A percentile compares a stretch with the other conserved stretches of the same genome.
Evolutionary conservation across 2,888 invertebrate genomes (phyloP).

Genomic region (Lycocerus yunnanus): DNA sequence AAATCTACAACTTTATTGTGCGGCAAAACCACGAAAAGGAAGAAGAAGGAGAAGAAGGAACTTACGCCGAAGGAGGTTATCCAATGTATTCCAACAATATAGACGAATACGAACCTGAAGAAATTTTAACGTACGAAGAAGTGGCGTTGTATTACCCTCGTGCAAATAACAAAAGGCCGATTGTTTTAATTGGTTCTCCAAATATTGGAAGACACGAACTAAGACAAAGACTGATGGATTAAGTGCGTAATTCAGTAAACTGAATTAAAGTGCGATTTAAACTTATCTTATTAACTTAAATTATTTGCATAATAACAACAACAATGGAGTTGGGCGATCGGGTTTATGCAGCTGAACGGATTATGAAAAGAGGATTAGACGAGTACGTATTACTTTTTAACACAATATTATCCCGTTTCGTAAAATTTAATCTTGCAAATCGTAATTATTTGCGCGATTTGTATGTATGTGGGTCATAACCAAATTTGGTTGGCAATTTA

Average conservation of each 20-base stretch:
- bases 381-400: slow-evolving; percentile 70
- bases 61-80: slow-evolving; percentile 85
- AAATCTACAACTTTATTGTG: slow-evolving; percentile 83
- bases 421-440: neutral
- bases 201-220: slow-evolving; percentile 97
- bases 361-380: slow-evolving; percentile 93
- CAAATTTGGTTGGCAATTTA: neutral
- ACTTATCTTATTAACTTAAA: neutral
- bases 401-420: neutral
- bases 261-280: neutral
- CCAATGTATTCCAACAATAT: slow-evolving; percentile 79
- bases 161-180: slow-evolving; percentile 93
- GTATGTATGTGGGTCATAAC: neutral
- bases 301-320: slow-evolving; percentile 5
- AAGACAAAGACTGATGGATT: slow-evolving; percentile 93
- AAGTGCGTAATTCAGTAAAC: too few relatives aligned
- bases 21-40: slow-evolving; percentile 86
- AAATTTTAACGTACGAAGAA: slow-evolving; percentile 97
- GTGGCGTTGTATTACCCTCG: slow-evolving; percentile 95
- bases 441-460: neutral
- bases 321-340: slow-evolving; percentile 75
- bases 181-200: slow-evolving; percentile 96
- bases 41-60: slow-evolving; percentile 89
- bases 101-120: slow-evolving; percentile 89
- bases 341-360: slow-evolving; percentile 96